Percentiles rank a stretch among this genome's conserved stretches.
phyloP scores from a whole-genome alignment of 2,113 vertebrate species.

The Globicephala melas region DNA sequence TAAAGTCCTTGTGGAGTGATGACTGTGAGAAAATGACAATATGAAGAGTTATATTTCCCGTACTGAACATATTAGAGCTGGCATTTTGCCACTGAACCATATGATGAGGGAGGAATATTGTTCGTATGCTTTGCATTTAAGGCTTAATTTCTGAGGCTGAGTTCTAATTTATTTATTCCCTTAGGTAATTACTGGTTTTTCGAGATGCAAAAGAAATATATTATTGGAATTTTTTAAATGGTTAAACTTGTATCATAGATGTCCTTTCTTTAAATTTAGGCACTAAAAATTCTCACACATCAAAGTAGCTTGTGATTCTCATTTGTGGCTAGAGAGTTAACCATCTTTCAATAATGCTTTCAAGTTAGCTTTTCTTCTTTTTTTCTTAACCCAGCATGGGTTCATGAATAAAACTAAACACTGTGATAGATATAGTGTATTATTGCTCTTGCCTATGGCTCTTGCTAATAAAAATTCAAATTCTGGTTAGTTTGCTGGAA shows the following conservation, averaged over 20 bases:
- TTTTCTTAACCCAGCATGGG: slow-evolving; percentile 43
- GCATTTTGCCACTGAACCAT: background rate
- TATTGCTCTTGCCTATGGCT: slow-evolving; percentile 62
- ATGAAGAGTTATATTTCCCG: background rate
- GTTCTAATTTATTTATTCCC: slow-evolving; percentile 61
- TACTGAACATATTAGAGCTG: background rate
- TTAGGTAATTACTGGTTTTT: slow-evolving; percentile 51
- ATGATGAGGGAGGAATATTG: background rate
- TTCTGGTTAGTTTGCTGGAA: slow-evolving; percentile 35
- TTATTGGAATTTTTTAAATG: background rate
- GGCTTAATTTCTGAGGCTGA: slow-evolving; percentile 26
- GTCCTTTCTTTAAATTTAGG: slow-evolving; percentile 51
- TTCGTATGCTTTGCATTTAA: slow-evolving; percentile 33
- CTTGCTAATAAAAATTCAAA: slow-evolving; percentile 67
- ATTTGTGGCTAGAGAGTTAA: slow-evolving; percentile 62
- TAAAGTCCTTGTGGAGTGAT: background rate
- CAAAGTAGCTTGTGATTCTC: slow-evolving; percentile 58
- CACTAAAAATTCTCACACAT: slow-evolving; percentile 50
- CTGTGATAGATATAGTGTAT: slow-evolving; percentile 16
- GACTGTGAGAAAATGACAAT: background rate
- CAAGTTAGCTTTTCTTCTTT: slow-evolving; percentile 58
- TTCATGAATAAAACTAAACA: slow-evolving; percentile 72
- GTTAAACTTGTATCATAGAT: slow-evolving; percentile 37
- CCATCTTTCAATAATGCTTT: slow-evolving; percentile 69
- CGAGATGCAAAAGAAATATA: slow-evolving; percentile 26